Evolutionary conservation across 1,140 invertebrate genomes (phyloP).

Genomic region (Magallana angulata): DNA sequence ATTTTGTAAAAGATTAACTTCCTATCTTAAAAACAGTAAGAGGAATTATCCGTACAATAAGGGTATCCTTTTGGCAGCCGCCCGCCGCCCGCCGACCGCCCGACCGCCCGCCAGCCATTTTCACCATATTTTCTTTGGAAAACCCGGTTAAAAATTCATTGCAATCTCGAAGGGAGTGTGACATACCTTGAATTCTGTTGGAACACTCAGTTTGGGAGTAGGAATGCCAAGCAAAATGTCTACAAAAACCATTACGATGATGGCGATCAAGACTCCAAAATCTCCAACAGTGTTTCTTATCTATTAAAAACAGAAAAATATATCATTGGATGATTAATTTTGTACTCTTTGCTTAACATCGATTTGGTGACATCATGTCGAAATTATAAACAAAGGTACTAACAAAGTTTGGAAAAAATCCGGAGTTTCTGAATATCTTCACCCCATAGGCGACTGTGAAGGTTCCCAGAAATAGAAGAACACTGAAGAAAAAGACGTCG

Average conservation of each 20-base stretch:
- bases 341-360: no score
- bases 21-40: no score
- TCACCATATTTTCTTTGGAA: neutral
- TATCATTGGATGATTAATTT: no score
- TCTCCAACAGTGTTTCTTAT: slow-evolving; percentile 95
- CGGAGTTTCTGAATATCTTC: slow-evolving; percentile 93
- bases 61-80: no score
- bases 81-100: no score
- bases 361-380: no score
- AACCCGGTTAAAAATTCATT: neutral
- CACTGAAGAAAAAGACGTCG: slow-evolving; percentile 96
- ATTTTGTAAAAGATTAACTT: neutral
- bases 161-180: neutral
- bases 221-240: slow-evolving; percentile 91
- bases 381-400: slow-evolving; percentile 49
- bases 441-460: slow-evolving; percentile 92
- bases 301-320: slow-evolving; percentile 51
- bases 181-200: slow-evolving; percentile 79
- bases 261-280: slow-evolving; percentile 98
- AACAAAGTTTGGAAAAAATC: slow-evolving; percentile 90
- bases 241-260: slow-evolving; percentile 92
- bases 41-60: no score
- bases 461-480: slow-evolving; percentile 95
- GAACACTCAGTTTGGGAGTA: slow-evolving; percentile 96
- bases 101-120: neutral